phyloP scores from a whole-genome alignment of 2,797 vertebrate species.

The Silurus aristotelis region DNA sequence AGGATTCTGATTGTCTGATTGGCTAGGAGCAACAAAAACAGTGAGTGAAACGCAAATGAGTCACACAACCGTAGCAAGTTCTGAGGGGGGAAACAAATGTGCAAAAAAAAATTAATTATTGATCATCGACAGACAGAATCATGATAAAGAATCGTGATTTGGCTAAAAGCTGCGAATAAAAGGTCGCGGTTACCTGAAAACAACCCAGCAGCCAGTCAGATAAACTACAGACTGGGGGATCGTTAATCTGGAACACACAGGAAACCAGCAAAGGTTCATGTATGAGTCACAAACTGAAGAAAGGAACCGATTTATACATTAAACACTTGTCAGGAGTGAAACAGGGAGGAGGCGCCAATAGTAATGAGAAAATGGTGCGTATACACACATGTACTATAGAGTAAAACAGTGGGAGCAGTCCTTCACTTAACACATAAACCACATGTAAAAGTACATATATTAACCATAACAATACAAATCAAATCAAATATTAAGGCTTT shows the following conservation, averaged over 20 bases:
- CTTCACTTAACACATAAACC: background rate
- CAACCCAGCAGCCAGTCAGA: constrained; percentile 82
- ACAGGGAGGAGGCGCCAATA: background rate
- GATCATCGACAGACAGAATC: constrained; percentile 59
- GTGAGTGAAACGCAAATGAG: constrained; percentile 12
- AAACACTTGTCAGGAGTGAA: background rate
- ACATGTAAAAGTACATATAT: background rate
- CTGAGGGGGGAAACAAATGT: background rate
- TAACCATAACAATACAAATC: background rate
- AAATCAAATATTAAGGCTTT: background rate
- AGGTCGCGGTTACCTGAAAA: constrained; percentile 77
- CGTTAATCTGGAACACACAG: constrained; percentile 81
- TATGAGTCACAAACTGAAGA: constrained; percentile 56
- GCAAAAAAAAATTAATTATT: constrained; percentile 15
- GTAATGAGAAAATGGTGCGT: background rate
- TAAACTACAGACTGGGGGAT: constrained; percentile 79
- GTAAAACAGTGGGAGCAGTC: too few species aligned
- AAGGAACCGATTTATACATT: background rate
- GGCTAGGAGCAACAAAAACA: constrained; percentile 18
- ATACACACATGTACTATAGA: background rate
- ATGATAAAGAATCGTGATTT: constrained; percentile 62
- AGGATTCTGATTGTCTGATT: constrained; percentile 48
- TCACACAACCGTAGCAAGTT: constrained; percentile 56
- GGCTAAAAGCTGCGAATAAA: constrained; percentile 65
- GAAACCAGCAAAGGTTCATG: constrained; percentile 58